phyloP scores from a whole-genome alignment of 2,113 vertebrate species.

The Cercopithecus mona region DNA sequence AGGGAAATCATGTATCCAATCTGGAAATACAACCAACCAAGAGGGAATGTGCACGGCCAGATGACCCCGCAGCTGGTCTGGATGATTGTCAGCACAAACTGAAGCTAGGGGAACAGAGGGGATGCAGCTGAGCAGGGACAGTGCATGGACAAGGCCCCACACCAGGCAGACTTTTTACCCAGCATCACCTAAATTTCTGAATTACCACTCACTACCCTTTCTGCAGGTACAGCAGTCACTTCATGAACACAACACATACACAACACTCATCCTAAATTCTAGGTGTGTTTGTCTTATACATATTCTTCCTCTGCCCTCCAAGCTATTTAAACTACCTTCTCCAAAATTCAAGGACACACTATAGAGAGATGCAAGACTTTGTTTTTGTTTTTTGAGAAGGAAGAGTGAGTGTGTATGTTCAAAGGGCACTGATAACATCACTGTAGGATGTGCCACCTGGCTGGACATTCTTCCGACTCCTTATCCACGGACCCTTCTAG shows the following conservation, averaged over 20 bases:
- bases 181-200: not conserved
- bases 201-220: not conserved
- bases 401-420: not conserved
- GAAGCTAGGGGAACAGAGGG: constrained; percentile 84
- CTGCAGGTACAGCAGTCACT: not conserved
- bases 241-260: not conserved
- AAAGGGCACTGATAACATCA: not conserved
- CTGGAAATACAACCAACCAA: constrained; percentile 96
- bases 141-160: accelerated
- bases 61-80: constrained; percentile 93
- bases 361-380: not conserved
- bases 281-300: not conserved
- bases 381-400: not conserved
- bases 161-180: not conserved
- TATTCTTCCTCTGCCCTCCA: not conserved
- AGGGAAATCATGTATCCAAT: constrained; percentile 95
- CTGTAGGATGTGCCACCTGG: not conserved
- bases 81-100: constrained; percentile 95
- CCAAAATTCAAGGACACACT: not conserved
- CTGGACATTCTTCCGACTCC: not conserved
- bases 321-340: not conserved
- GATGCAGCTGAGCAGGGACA: not conserved
- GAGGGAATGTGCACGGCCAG: constrained; percentile 94
- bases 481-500: not conserved
- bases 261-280: not conserved